Evolutionary conservation across 2,888 invertebrate genomes (phyloP), one percentile per base, ranked within the genome.

Genomic region (Caenorhabditis sp.): DNA sequence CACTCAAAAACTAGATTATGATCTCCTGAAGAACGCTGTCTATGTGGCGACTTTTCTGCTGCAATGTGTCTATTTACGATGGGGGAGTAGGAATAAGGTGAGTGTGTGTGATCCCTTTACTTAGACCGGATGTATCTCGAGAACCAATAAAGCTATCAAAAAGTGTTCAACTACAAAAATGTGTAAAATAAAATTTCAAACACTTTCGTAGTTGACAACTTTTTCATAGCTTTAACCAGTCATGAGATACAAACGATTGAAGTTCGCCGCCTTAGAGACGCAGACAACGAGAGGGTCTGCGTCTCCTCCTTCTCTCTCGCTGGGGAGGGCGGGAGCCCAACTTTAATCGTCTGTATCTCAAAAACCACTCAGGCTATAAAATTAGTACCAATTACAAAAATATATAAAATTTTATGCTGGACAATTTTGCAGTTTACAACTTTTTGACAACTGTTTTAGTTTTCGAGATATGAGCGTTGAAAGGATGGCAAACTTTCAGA

Each of bases 151-250:
- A 26, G 28, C 56, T 56, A 28, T 28, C 16, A 28, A 56, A 56
- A 56, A 56, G 56, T 56, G 1, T 26, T 56, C 14, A 56, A 56
- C 28, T 28, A 56, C 12, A 26, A 56, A 28, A 56, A 14, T 56
- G 56, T 14, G 6, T 7, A 28, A 6, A 12, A 12, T 28, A 56
- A 56, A 56, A 56, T 56, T 56, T 28, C 14, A 10, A 8, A 28
- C 10, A 51, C 7, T 4, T 51, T 22, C 7, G 19, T 22, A 22
- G 49, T 56, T 26, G 26, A 26, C 8, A 56, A 28, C 14, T 56
- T 56, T 56, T 28, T 38, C 10, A 38, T 38, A 38, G 31, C 31
- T 31, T 6, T 31, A 31, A 31, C 5, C 5, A 7, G 4, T 31
- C 31, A 4, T 7, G 31, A 31, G 31, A 31, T 31, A 31, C 31